Conservation (phyloP, 2,888 invertebrate genomes). For the Cheilosia vernalis region DNA sequence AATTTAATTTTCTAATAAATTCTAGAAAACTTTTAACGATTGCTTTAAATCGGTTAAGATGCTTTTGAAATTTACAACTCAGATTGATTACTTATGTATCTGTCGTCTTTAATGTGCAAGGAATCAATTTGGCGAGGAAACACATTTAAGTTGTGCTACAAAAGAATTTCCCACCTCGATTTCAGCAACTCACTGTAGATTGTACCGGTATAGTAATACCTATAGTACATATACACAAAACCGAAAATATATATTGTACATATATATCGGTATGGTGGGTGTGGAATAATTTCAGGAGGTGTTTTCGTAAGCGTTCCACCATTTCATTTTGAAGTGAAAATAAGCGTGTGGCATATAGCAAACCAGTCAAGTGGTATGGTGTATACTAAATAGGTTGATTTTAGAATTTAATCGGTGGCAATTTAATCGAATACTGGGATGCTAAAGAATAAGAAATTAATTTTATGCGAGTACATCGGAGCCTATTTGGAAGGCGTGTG, state of each 20-base stretch:
- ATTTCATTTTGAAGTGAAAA: constrained; percentile 29
- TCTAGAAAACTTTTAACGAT: constrained; percentile 22
- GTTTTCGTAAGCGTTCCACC: constrained; percentile 23
- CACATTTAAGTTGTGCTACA: constrained; percentile 47
- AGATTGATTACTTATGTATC: constrained; percentile 32
- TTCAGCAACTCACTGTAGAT: constrained; percentile 4
- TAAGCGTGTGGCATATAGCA: constrained; percentile 23
- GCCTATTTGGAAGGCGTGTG: not conserved
- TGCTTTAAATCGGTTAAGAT: constrained; percentile 17
- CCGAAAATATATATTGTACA: constrained; percentile 3
- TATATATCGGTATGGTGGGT: constrained; percentile 1
- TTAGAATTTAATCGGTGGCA: constrained; percentile 48
- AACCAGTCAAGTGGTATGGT: constrained; percentile 44
- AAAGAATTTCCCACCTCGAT: constrained; percentile 45
- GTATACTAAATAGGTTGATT: constrained; percentile 51
- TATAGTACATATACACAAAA: constrained; percentile 31
- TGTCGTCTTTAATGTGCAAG: constrained; percentile 36
- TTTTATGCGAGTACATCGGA: constrained; percentile 29
- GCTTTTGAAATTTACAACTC: constrained; percentile 20
- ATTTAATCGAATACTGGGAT: constrained; percentile 41
- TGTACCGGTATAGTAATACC: not conserved
- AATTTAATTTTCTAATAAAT: constrained; percentile 35
- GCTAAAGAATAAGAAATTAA: constrained; percentile 39
- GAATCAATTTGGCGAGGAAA: constrained; percentile 40
- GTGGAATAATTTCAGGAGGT: constrained; percentile 23